A percentile compares a stretch with the other conserved stretches of the same genome.
Evolutionary conservation across 2,797 vertebrate genomes (phyloP).

Genomic region (Sparus aurata): DNA sequence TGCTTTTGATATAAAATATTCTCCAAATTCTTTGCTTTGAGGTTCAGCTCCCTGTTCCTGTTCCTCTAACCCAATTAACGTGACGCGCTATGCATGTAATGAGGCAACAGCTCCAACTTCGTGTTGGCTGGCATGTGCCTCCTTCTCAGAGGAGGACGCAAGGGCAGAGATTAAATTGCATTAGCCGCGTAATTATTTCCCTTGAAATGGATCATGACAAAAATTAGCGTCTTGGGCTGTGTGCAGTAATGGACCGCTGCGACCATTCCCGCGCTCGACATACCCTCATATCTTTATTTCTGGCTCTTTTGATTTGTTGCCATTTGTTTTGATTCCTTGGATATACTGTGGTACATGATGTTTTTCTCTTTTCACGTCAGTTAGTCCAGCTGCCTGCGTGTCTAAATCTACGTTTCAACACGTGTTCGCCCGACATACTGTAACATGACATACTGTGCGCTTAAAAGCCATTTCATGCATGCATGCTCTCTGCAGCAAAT

Average conservation of each 20-base stretch:
- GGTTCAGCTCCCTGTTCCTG: slow-evolving; percentile 62
- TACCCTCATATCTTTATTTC: not conserved
- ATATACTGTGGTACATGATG: not conserved
- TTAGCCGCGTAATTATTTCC: slow-evolving; percentile 81
- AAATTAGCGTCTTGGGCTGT: slow-evolving; percentile 61
- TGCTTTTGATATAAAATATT: slow-evolving; percentile 65
- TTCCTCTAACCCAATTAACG: slow-evolving; percentile 75
- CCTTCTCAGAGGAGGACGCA: slow-evolving; percentile 73
- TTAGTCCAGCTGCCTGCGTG: not conserved
- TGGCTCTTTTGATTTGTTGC: not conserved
- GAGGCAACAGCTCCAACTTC: slow-evolving; percentile 68
- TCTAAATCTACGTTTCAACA: slow-evolving; percentile 6
- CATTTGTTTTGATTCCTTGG: not conserved
- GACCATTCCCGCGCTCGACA: slow-evolving; percentile 30
- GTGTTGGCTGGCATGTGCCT: slow-evolving; percentile 66
- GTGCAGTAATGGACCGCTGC: slow-evolving; percentile 47
- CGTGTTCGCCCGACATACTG: slow-evolving; percentile 28
- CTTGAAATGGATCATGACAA: slow-evolving; percentile 75
- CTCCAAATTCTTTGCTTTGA: slow-evolving; percentile 56
- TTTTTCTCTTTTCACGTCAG: not conserved
- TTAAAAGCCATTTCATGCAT: slow-evolving; percentile 69
- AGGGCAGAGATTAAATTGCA: slow-evolving; percentile 79
- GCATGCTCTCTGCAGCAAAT: slow-evolving; percentile 50
- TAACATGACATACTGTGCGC: slow-evolving; percentile 37
- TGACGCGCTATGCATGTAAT: slow-evolving; percentile 73